Base-by-base conservation (phyloP, 2,797 vertebrate genomes). In the Anguilla megastoma region DNA sequence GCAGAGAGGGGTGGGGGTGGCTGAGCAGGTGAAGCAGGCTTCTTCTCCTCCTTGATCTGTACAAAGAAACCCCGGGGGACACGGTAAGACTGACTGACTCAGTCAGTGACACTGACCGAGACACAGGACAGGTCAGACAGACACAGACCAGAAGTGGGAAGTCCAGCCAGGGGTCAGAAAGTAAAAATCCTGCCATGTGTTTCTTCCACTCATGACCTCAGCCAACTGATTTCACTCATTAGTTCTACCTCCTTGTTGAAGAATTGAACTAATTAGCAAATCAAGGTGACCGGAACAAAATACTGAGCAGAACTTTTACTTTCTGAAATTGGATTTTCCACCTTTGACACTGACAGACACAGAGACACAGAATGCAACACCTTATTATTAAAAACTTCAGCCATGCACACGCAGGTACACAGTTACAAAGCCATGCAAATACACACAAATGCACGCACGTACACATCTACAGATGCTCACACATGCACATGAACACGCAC, bases 31-130 rank as follows among this genome's bases (percentile, higher is more conserved):
- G 95, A 93, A 0, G 95, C 96, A 14, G 94, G 95, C 88, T 95
- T 96, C 86, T 98, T 98, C 94, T 99, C 98, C 90, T 99, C 98
- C 92, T 97, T 96, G 24, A 99, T 99, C 98, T 99, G 95, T 92
- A 90, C 69, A 84, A 21, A 9, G 50, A 92, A 85, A 84, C 30
- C 89, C 63, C 8, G 89, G 54, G 85, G 18, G 6, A 54, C n/a
- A 82, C 79, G 30, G 50, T 90, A 58, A 88, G 45, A 56, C 84
- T 16, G 24, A 85, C 8, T 36, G 9, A 48, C 86, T 45, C 10
- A 8, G 7, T 52, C 50, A 52, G 10, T 52, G 50, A 69, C 54
- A 84, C 86, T 60, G 1, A 71, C 50, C 79, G n/a, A 58, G n/a
- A 85, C 2, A 56, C 9, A 60, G 54, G 41, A 88, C 69, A 88